These are phyloP conservation scores for Selene dorsalis DNA, from an alignment of 2,797 vertebrate genomes.

Conservation along the genomic window DNA sequence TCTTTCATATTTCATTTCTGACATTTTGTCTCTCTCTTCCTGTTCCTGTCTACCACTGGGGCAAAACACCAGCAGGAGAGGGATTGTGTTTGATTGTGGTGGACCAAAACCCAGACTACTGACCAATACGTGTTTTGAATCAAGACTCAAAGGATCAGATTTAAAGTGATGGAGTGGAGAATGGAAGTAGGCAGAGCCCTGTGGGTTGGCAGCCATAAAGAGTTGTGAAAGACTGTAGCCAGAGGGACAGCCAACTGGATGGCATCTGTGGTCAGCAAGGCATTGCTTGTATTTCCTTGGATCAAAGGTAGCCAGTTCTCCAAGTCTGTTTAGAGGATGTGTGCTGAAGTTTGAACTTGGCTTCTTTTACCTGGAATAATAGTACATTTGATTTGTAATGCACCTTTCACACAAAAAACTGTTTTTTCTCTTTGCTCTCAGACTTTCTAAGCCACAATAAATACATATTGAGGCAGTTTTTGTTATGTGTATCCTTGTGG, in stretches of 20 bases:
- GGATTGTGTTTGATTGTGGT: conserved; percentile 76
- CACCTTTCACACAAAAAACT: conserved; percentile 48
- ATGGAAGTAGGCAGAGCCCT: conserved; percentile 79
- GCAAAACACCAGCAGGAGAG: conserved; percentile 67
- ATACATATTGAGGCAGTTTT: background rate
- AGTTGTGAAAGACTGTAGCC: conserved; percentile 71
- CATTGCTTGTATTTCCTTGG: conserved; percentile 74
- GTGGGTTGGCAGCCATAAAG: conserved; percentile 76
- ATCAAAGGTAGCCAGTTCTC: conserved; percentile 71
- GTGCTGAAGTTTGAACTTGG: conserved; percentile 55
- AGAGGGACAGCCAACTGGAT: conserved; percentile 72
- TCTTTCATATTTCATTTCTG: conserved; percentile 54
- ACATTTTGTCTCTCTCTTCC: conserved; percentile 59
- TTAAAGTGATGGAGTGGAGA: conserved; percentile 76
- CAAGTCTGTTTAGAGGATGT: conserved; percentile 60
- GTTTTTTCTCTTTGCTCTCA: conserved; percentile 12
- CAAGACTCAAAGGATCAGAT: conserved; percentile 72
- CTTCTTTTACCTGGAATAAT: conserved; percentile 48
- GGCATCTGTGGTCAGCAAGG: conserved; percentile 75
- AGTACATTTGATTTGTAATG: conserved; percentile 48
- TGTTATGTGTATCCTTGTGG: conserved; percentile 12
- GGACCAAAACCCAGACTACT: conserved; percentile 74
- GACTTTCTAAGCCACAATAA: conserved; percentile 19
- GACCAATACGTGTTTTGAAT: conserved; percentile 70
- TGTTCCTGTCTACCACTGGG: conserved; percentile 55